Conservation (phyloP, 2,888 invertebrate genomes). For the Resseliella maxima region DNA sequence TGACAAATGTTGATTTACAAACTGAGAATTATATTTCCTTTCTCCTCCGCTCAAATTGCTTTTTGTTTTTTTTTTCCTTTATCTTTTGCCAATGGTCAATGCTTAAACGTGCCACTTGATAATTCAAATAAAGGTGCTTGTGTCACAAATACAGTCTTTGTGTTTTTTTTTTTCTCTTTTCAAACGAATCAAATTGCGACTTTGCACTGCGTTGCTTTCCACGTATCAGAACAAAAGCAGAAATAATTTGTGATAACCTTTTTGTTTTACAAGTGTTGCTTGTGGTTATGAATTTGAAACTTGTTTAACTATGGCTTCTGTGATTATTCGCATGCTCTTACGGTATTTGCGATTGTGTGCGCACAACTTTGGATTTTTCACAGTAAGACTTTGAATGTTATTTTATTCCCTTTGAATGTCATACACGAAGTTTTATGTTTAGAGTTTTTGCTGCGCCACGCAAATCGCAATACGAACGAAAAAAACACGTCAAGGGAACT, state of each 20-base stretch:
- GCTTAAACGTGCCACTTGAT: no score
- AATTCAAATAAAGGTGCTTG: no score
- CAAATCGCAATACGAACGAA: not conserved
- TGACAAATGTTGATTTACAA: no score
- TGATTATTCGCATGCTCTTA: slow-evolving; percentile 33
- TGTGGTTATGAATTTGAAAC: slow-evolving; percentile 20
- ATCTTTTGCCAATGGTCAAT: no score
- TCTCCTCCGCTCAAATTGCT: no score
- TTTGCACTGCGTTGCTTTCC: not conserved
- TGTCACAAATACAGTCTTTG: no score
- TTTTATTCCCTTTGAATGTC: slow-evolving; percentile 10
- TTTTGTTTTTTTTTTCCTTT: no score
- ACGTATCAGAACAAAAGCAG: not conserved
- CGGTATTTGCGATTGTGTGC: slow-evolving; percentile 22
- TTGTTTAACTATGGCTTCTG: slow-evolving; percentile 47
- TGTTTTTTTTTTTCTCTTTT: no score
- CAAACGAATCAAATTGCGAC: not conserved
- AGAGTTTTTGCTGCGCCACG: slow-evolving; percentile 7
- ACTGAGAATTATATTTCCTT: not conserved
- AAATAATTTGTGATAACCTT: slow-evolving; percentile 42
- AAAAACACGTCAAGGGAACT: not conserved
- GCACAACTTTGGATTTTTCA: slow-evolving; percentile 10
- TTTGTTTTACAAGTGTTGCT: not conserved
- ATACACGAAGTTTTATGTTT: not conserved
- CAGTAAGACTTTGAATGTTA: not conserved